Percentiles rank a stretch among this genome's conserved stretches.
These are phyloP conservation scores for Dromaius novaehollandiae DNA, from an alignment of 2,113 vertebrate species.

Conservation along the genomic window DNA sequence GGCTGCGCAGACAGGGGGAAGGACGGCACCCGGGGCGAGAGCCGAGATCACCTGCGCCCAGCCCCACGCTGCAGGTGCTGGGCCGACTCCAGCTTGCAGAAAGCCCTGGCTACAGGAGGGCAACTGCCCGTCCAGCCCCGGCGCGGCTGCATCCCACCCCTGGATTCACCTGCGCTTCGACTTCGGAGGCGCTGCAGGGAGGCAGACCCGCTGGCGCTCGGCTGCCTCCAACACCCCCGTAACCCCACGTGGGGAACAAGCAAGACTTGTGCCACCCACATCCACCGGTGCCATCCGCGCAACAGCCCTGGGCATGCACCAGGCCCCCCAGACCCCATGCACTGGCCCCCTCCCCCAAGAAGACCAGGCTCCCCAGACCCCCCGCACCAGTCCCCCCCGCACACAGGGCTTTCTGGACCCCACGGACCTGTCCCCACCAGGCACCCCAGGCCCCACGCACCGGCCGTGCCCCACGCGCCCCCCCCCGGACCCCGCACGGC, in stretches of 20 bases:
- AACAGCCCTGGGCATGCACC: too few relatives aligned
- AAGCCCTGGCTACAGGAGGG: accelerated
- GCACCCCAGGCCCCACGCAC: neutral
- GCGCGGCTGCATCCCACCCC: neutral
- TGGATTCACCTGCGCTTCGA: accelerated
- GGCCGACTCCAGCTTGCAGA: accelerated
- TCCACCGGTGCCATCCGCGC: neutral
- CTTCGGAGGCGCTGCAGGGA: accelerated
- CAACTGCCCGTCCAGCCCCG: accelerated
- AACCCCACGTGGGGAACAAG: accelerated
- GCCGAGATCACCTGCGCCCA: neutral
- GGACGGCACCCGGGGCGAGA: accelerated
- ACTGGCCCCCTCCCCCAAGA: too few relatives aligned
- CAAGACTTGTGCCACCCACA: too few relatives aligned
- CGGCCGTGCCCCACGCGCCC: neutral
- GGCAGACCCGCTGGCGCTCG: neutral
- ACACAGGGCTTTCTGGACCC: too few relatives aligned
- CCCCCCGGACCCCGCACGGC: too few relatives aligned
- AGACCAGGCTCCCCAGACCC: too few relatives aligned
- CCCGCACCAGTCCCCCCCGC: too few relatives aligned
- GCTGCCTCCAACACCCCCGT: accelerated
- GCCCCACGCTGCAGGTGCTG: neutral
- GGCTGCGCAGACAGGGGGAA: neutral
- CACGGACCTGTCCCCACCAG: too few relatives aligned
- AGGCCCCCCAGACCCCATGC: too few relatives aligned